phyloP scores from a whole-genome alignment of 2,113 vertebrate species.

The Fregata magnificens region DNA sequence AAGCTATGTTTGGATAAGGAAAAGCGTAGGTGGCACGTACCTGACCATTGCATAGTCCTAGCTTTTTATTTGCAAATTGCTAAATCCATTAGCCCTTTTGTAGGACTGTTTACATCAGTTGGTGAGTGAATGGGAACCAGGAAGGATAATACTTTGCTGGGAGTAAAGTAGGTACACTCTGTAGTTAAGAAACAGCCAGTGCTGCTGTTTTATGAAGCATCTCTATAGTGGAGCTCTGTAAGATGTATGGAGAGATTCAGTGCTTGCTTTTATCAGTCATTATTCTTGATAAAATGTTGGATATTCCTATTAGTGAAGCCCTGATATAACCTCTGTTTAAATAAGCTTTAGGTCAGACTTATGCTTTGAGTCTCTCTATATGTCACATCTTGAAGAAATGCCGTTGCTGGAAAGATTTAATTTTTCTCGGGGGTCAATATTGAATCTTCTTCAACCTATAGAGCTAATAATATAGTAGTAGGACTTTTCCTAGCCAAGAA shows the following conservation, averaged over 20 bases:
- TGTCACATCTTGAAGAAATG: neutral
- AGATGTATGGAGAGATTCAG: neutral
- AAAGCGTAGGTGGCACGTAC: accelerated
- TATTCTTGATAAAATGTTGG: neutral
- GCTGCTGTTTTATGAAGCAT: neutral
- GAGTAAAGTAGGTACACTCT: neutral
- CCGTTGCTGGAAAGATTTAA: neutral
- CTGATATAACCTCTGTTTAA: neutral
- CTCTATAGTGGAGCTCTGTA: neutral
- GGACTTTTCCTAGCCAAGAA: neutral
- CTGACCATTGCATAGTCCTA: neutral
- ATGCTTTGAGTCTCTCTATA: neutral
- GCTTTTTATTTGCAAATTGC: neutral
- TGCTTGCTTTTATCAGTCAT: neutral
- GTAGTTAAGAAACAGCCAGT: neutral
- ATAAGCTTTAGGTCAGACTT: neutral
- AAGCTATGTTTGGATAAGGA: neutral
- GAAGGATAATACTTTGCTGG: neutral
- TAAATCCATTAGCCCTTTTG: neutral
- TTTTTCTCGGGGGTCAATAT: neutral
- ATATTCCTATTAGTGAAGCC: neutral
- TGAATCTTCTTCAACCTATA: neutral
- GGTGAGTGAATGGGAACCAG: neutral
- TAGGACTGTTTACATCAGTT: neutral
- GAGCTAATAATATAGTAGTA: neutral